These are phyloP conservation scores for Drosophila tripunctata DNA, from an alignment of 2,888 invertebrate species.

Conservation along the genomic window DNA sequence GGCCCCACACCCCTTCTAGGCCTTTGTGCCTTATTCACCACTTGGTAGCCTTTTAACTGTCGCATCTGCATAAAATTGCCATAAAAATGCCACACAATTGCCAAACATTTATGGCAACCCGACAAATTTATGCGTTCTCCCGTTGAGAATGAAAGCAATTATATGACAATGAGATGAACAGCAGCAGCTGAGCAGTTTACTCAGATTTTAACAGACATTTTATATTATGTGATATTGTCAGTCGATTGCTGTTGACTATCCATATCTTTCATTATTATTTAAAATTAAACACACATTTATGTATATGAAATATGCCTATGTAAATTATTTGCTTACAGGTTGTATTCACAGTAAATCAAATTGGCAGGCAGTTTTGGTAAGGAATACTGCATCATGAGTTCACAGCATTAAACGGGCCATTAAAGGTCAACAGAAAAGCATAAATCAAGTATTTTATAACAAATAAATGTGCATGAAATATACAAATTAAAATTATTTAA, in stretches of 20 bases:
- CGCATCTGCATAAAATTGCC: constrained; percentile 73
- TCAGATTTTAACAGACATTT: background rate
- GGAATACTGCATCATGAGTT: too few relatives aligned
- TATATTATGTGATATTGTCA: background rate
- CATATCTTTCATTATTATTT: background rate
- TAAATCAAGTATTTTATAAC: background rate
- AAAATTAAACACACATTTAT: background rate
- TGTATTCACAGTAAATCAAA: background rate
- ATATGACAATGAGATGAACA: constrained; percentile 36
- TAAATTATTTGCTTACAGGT: background rate
- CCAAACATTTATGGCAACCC: constrained; percentile 63
- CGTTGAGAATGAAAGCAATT: constrained; percentile 32
- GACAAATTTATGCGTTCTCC: constrained; percentile 33
- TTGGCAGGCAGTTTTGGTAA: too few relatives aligned
- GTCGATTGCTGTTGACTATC: background rate
- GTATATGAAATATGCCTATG: background rate
- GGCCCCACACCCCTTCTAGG: background rate
- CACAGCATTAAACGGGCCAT: background rate
- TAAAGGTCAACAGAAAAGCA: background rate
- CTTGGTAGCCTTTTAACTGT: constrained; percentile 39
- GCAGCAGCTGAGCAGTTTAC: background rate
- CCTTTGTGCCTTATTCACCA: background rate
- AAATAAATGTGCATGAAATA: too few relatives aligned
- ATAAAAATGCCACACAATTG: constrained; percentile 74
- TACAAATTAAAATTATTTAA: too few relatives aligned